These are phyloP conservation scores for Caenorhabditis sp. DNA, from an alignment of 2,888 invertebrate genomes.

Conservation along the genomic window DNA sequence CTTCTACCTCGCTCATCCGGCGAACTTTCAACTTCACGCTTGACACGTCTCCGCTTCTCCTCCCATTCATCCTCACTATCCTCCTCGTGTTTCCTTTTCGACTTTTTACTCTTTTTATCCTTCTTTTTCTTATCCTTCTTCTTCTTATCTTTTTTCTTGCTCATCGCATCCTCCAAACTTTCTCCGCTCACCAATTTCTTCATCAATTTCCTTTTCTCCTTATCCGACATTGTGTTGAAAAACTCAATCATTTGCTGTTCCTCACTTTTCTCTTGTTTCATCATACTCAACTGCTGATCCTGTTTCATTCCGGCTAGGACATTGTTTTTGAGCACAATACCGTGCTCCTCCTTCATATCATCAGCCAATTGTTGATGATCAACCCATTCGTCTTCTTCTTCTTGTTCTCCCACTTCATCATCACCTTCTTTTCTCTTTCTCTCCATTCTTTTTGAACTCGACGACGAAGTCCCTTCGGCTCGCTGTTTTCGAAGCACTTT, in stretches of 20 bases:
- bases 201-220: constrained; percentile 60
- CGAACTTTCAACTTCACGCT: constrained; percentile 5
- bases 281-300: constrained; percentile 43
- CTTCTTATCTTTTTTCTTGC: constrained; percentile 19
- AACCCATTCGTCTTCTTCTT: constrained; percentile 57
- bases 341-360: constrained; percentile 70
- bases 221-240: constrained; percentile 53
- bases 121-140: constrained; percentile 23
- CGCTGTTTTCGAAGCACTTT: constrained; percentile 51
- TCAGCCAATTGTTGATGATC: constrained; percentile 58
- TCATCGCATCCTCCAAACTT: constrained; percentile 23
- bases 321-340: constrained; percentile 52
- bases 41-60: constrained; percentile 14
- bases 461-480: constrained; percentile 16
- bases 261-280: constrained; percentile 39
- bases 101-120: constrained; percentile 12
- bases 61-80: constrained; percentile 19
- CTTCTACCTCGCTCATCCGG: constrained; percentile 6
- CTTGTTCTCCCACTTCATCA: constrained; percentile 51
- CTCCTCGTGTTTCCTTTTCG: constrained; percentile 2
- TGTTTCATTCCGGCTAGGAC: constrained; percentile 44
- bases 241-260: constrained; percentile 52
- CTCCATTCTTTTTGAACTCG: constrained; percentile 10
- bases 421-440: constrained; percentile 12
- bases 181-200: constrained; percentile 41